Evolutionary conservation across 2,797 vertebrate species (phyloP).

Genomic region (Hemibagrus guttatus): DNA sequence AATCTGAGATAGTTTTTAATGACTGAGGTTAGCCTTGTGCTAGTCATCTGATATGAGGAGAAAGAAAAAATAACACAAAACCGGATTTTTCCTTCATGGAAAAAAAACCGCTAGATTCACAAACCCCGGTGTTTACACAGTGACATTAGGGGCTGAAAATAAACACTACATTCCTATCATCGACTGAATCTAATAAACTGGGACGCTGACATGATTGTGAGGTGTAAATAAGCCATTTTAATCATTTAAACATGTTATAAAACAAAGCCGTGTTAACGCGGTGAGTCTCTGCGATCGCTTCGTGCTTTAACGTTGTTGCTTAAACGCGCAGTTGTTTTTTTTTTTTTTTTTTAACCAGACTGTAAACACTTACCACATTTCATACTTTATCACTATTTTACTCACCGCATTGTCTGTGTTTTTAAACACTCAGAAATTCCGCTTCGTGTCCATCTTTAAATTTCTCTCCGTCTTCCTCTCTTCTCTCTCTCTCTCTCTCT

Average conservation of each 20-base stretch:
- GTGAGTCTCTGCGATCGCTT: background rate
- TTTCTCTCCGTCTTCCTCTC: no score
- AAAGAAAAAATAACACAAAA: background rate
- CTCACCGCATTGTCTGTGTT: constrained; percentile 20
- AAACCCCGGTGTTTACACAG: background rate
- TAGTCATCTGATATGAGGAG: background rate
- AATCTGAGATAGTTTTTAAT: no score
- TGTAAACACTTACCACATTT: background rate
- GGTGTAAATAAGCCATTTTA: background rate
- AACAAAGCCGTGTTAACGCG: background rate
- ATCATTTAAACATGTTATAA: background rate
- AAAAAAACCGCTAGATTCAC: constrained; percentile 21
- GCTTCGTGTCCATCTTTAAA: background rate
- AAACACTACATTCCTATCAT: background rate
- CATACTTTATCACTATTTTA: background rate
- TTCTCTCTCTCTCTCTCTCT: background rate
- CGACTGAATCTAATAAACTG: background rate
- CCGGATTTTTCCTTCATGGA: background rate
- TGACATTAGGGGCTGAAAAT: background rate
- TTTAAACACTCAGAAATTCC: background rate
- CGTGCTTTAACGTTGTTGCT: background rate
- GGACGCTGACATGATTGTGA: no score
- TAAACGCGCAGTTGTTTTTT: background rate
- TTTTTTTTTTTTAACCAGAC: background rate
- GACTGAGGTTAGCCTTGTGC: background rate